Evolutionary conservation across 37 sponge, comb jelly and placozoan species (phyloP).

Genomic region (Amphimedon queenslandica): DNA sequence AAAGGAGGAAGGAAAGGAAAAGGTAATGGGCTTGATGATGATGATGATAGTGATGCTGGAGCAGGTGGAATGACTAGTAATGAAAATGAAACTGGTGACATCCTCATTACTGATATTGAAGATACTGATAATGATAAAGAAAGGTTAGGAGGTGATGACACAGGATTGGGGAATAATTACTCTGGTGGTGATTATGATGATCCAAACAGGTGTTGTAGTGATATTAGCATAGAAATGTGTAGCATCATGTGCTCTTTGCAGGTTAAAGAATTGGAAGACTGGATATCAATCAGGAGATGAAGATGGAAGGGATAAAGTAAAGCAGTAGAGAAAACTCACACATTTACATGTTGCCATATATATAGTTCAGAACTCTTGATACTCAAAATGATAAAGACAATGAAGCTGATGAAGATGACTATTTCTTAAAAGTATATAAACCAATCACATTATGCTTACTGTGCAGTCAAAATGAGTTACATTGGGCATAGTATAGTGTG

Average conservation of each 20-base stretch:
- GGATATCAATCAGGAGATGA: too few relatives aligned
- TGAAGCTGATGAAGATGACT: conserved; percentile 40
- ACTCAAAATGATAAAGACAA: neutral
- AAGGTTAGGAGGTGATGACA: neutral
- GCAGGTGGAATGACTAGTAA: neutral
- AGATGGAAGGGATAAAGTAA: too few relatives aligned
- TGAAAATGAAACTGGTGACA: neutral
- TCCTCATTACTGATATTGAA: neutral
- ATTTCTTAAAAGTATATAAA: conserved; percentile 43
- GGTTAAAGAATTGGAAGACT: too few relatives aligned
- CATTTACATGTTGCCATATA: too few relatives aligned
- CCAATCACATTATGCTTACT: too few relatives aligned
- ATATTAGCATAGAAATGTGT: too few relatives aligned
- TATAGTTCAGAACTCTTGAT: too few relatives aligned
- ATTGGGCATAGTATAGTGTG: too few relatives aligned
- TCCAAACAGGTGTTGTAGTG: conserved; percentile 1
- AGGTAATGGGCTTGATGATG: conserved; percentile 20
- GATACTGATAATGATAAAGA: conserved; percentile 1
- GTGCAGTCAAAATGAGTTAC: too few relatives aligned
- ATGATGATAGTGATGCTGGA: conserved; percentile 19
- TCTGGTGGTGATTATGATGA: neutral
- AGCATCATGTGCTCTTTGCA: too few relatives aligned
- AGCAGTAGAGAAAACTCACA: too few relatives aligned
- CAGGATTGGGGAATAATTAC: neutral
- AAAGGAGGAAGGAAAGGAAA: conserved; percentile 1